Evolutionary conservation across 2,888 invertebrate species (phyloP), one percentile per base, ranked within the genome.

Genomic region (Aethes cnicana): DNA sequence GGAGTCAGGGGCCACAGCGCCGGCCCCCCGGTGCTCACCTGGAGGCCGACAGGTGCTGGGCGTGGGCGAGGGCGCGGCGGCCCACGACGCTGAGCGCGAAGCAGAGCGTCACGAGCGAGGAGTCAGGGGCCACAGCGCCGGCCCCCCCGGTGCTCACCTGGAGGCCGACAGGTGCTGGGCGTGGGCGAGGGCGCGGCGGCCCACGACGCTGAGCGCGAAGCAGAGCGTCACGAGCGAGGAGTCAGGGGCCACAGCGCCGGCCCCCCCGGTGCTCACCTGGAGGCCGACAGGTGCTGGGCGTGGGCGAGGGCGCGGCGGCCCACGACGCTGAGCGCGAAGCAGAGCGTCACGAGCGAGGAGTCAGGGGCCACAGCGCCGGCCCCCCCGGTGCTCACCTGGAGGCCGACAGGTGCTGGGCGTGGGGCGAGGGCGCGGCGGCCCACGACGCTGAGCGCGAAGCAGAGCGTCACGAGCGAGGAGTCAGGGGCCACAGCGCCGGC

Each of bases 131-230:
- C n/a, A n/a, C n/a, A n/a, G n/a, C n/a, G n/a, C n/a, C n/a, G n/a
- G n/a, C n/a, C n/a, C n/a, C n/a, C n/a, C n/a, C n/a, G n/a, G 96
- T 20, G 2, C 3, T 7, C 66, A 91, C 91, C 90, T 95, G 0
- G 95, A 94, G 18, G 95, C 92, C 0, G 95, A 94, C 69, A 95
- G 95, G 69, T 96, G 96, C 16, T 97, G 95, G 8, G 97, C 97
- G 2, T 96, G 95, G 25, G 96, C 96, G 25, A 98, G 86, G 0
- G 97, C 95, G 44, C 97, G 91, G 48, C 98, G 88, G 1, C 96
- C 97, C 43, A 97, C 84, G 32, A 98, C 90, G 72, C 96, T 96
- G 44, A 98, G 84, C 0, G 95, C 94, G 69, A 96, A 93, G 74
- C 97, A 97, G 11, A 98, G 86, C 0, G 96, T 93, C 6, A 96